Percentiles rank a stretch among this genome's conserved stretches.
These are phyloP conservation scores for Telmatochromis sp. DNA, from an alignment of 2,113 vertebrate genomes.

Conservation along the genomic window DNA sequence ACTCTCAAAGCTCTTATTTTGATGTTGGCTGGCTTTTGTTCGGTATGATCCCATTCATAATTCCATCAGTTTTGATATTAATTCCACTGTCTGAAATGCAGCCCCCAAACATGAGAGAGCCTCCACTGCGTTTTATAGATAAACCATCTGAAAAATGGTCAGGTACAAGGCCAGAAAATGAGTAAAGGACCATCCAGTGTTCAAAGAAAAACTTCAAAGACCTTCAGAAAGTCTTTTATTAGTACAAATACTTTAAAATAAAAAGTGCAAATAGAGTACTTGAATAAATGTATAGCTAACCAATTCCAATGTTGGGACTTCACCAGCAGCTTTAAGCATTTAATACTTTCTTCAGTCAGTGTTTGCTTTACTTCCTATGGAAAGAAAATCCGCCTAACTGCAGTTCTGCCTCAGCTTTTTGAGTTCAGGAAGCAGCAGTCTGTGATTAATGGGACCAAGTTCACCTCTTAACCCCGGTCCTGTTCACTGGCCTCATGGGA, in stretches of 20 bases:
- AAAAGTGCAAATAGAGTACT: neutral
- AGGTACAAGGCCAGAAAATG: neutral
- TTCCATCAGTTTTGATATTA: neutral
- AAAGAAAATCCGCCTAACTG: neutral
- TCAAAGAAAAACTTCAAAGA: neutral
- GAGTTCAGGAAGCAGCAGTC: neutral
- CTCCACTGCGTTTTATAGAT: neutral
- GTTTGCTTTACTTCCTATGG: neutral
- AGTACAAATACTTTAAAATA: neutral
- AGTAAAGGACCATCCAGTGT: neutral
- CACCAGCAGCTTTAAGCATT: neutral
- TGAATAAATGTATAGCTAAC: neutral
- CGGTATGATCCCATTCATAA: neutral
- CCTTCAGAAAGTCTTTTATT: neutral
- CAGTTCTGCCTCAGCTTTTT: neutral
- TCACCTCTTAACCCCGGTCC: neutral
- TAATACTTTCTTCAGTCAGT: neutral
- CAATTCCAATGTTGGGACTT: neutral
- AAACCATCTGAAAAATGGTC: neutral
- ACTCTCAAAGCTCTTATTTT: neutral
- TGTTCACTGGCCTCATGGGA: neutral
- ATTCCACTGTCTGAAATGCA: neutral
- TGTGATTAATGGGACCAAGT: slow-evolving; percentile 31
- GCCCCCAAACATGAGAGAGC: neutral
- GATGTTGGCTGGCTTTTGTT: neutral